Conservation (phyloP, 2,888 invertebrate species). For the Mylabris sibirica region DNA sequence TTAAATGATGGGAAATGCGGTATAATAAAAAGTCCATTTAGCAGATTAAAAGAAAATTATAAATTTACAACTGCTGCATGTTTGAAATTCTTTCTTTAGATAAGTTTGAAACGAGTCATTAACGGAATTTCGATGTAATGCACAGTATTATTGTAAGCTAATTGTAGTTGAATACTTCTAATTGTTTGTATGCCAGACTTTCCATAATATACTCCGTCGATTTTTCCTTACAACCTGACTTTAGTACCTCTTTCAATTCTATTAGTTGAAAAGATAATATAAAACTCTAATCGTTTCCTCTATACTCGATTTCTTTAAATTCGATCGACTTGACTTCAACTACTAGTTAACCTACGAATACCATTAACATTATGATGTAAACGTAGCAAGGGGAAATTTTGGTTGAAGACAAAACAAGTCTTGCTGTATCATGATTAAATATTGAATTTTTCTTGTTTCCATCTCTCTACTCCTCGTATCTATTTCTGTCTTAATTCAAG, state of each 20-base stretch:
- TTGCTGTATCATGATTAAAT: not conserved
- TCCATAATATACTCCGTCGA: too few relatives aligned
- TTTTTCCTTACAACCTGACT: too few relatives aligned
- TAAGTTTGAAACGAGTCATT: not conserved
- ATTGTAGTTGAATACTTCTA: too few relatives aligned
- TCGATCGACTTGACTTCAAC: not conserved
- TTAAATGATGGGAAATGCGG: not conserved
- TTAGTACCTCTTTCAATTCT: too few relatives aligned
- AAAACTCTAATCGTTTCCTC: too few relatives aligned
- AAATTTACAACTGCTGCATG: not conserved
- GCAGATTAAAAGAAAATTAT: not conserved
- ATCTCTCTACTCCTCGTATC: not conserved
- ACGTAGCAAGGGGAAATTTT: not conserved
- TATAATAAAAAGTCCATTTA: not conserved
- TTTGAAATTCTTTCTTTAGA: not conserved
- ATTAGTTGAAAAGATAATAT: too few relatives aligned
- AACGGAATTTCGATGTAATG: too few relatives aligned
- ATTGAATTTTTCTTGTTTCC: not conserved
- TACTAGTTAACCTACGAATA: not conserved
- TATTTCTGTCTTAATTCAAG: not conserved
- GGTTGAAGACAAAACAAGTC: not conserved
- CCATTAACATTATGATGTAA: not conserved
- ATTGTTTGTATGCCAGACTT: too few relatives aligned
- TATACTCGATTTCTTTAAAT: not conserved
- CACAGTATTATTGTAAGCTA: too few relatives aligned